Evolutionary conservation across 2,888 invertebrate genomes (phyloP).

Genomic region (Bombylius major): DNA sequence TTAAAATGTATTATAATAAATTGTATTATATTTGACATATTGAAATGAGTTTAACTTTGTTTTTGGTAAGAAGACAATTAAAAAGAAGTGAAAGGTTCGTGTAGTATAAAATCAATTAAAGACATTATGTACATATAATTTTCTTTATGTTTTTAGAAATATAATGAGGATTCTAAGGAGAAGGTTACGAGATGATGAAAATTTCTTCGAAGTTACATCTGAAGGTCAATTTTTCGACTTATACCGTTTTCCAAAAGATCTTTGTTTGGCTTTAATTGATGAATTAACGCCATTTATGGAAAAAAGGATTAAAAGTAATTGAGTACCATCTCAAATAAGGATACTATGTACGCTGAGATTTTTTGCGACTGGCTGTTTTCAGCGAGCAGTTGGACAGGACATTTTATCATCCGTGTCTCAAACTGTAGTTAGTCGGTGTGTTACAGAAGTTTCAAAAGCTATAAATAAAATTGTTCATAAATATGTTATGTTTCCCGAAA

Average conservation of each 20-base stretch:
- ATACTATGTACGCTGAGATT: not conserved
- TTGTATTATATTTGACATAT: too few species aligned
- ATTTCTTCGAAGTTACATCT: conserved; percentile 1
- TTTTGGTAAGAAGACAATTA: not conserved
- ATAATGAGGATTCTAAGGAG: not conserved
- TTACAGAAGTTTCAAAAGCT: not conserved
- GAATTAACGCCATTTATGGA: not conserved
- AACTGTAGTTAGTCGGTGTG: conserved; percentile 1
- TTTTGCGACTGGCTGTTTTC: too few species aligned
- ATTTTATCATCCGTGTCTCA: not conserved
- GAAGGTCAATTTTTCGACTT: conserved; percentile 2
- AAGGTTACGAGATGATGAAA: conserved; percentile 1
- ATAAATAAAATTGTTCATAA: conserved; percentile 1
- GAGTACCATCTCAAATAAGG: not conserved
- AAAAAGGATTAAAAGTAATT: not conserved
- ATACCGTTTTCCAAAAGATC: conserved; percentile 5
- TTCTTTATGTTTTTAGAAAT: not conserved
- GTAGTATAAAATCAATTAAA: too few species aligned
- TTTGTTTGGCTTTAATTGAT: not conserved
- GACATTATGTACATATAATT: not conserved
- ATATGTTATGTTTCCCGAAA: not conserved
- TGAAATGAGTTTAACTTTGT: too few species aligned
- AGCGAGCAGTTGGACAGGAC: conserved; percentile 1
- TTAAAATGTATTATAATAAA: too few species aligned
- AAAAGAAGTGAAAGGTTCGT: not conserved